These are phyloP conservation scores for Drosophila anomalata DNA, from an alignment of 2,888 invertebrate species.

Conservation along the genomic window DNA sequence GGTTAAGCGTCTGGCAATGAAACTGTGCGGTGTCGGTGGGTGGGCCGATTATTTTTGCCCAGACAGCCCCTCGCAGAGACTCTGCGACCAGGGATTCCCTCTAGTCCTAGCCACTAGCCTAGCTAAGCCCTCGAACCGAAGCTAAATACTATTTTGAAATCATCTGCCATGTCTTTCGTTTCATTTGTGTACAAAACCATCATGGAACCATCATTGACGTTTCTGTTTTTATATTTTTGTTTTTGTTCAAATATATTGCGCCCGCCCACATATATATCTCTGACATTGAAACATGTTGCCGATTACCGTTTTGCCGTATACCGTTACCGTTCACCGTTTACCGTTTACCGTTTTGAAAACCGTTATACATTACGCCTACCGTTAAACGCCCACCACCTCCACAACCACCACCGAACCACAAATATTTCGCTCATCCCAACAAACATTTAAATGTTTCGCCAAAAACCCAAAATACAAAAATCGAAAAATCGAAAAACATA, in stretches of 20 bases:
- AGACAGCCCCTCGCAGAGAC: not conserved
- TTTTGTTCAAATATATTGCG: conserved; percentile 30
- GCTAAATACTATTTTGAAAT: not conserved
- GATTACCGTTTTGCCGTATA: conserved; percentile 38
- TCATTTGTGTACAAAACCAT: conserved; percentile 23
- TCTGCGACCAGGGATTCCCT: not conserved
- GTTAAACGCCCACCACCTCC: not conserved
- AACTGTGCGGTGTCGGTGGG: not conserved
- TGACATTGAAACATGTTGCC: conserved; percentile 33
- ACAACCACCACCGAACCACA: conserved; percentile 27
- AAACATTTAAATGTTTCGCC: conserved; percentile 47
- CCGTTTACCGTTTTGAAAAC: conserved; percentile 26
- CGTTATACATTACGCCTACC: not conserved
- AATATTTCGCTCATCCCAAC: conserved; percentile 36
- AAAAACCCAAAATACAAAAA: conserved; percentile 24
- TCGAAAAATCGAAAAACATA: conserved; percentile 44
- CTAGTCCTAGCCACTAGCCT: too few species aligned
- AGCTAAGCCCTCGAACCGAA: too few species aligned
- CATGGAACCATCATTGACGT: conserved; percentile 39
- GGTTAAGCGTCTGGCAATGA: conserved; percentile 19
- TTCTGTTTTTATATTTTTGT: conserved; percentile 42
- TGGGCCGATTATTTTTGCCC: conserved; percentile 1
- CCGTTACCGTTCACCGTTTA: conserved; percentile 33
- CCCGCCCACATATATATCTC: conserved; percentile 30
- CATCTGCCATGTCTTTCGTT: not conserved